Evolutionary conservation across 1,140 invertebrate species (phyloP), one percentile per base, ranked within the genome.

Genomic region (Pachypeltis micranthus): DNA sequence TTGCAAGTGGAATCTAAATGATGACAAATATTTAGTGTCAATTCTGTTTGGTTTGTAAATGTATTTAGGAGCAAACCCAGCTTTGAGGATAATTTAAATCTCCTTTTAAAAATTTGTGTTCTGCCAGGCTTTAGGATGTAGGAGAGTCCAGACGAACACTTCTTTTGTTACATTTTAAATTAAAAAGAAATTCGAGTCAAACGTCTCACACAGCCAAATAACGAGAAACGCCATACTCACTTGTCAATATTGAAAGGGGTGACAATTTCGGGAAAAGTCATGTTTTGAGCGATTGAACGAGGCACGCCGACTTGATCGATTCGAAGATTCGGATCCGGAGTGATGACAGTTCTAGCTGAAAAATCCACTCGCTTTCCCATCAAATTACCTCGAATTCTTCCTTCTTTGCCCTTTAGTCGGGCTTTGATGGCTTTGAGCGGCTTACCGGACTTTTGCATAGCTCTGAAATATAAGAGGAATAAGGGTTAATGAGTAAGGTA

Each of bases 331-430:
- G 97, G 97, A 84, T 99, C 97, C 0, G 97, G 96, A 7, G 96
- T 99, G 72, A 99, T 99, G 66, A 99, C 97, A 71, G 96, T 99
- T 76, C 97, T 85, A 4, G 95, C 97, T 0, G 96, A 99, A 72
- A 99, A 99, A 71, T 99, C 97, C 0, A 99, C 97, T 80, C 97
- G 92, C 75, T 99, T 99, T 63, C 97, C 97, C 96, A 99, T 99
- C 67, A 99, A 81, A 74, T 99, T 99, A 70, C 96, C 96, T 76
- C 97, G 80, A 70, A 99, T 98, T 70, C 97, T 80, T 0, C 97
- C 97, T 85, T 99, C 96, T 76, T 99, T 99, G 10, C 89, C 89
- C 70, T 93, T 91, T 14, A 93, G 73, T 55, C 89, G 79, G 0
- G 88, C 86, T 76, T 99, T 99, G 19, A 99, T 85, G 0, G 97